Base-by-base conservation (phyloP, 2,888 invertebrate genomes). In the Catocala nupta region DNA sequence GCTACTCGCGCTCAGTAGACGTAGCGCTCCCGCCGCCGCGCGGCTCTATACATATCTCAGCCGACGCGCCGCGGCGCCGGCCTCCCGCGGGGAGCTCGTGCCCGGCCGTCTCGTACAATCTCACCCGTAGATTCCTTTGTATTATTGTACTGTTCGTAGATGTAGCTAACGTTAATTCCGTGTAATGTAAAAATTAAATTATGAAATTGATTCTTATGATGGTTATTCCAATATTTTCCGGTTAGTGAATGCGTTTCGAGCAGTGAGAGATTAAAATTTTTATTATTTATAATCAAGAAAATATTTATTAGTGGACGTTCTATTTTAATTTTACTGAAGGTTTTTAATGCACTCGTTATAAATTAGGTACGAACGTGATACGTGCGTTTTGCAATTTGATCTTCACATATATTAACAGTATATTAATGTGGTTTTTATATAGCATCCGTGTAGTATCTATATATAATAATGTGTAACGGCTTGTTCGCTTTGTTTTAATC, bases 191-290 rank as follows among this genome's bases (percentile, higher is more conserved):
- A 75, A 64, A 63, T 74, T 65, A 71, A 78, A 77, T 80, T 82
- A 81, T 82, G 73, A 80, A 83, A 84, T 81, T 76, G 73, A 84
- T 86, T 90, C 87, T 89, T 89, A 90, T 90, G 86, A 89, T 81
- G 86, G 83, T 84, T 85, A 88, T 90, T 89, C 87, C 89, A 86
- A 88, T 79, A 65, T 83, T 84, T 82, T 87, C 87, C 85, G 90
- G 90, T 91, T 90, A 90, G 90, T 90, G 90, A 90, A 81, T 79
- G 73, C 71, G 69, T 78, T 78, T 77, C 65, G 63, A 65, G 70
- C 63, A 66, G 57, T 71, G 55, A 73, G 68, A 65, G 62, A 76
- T 75, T 74, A 70, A 73, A 72, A 73, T 68, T 74, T n/a, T 39
- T 65, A 72, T 81, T 73, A 67, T 71, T 72, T 65, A 65, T 65